Evolutionary conservation across 35 echinoderm and acorn worm species (phyloP).

Genomic region (Lytechinus variegatus): DNA sequence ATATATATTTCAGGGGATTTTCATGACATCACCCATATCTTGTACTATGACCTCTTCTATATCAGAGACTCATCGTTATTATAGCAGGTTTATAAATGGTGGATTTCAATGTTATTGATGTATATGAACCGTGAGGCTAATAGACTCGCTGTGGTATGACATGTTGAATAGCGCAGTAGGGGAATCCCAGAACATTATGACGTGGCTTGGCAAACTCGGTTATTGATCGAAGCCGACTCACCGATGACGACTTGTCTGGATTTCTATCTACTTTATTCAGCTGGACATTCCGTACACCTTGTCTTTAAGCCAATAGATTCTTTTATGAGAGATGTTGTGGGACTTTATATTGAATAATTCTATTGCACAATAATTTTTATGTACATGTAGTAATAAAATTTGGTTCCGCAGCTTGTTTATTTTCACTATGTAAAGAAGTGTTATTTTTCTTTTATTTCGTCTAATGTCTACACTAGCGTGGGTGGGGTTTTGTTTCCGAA

Average conservation of each 20-base stretch:
- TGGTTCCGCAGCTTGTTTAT: neutral
- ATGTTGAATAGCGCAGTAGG: neutral
- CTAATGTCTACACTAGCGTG: no score
- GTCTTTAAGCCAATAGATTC: neutral
- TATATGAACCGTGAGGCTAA: neutral
- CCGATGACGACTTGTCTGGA: constrained; percentile 11
- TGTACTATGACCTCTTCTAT: neutral
- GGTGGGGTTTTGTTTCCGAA: no score
- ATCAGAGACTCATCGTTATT: neutral
- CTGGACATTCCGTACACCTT: neutral
- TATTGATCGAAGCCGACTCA: constrained; percentile 50
- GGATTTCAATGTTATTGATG: neutral
- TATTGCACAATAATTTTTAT: neutral
- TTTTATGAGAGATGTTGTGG: neutral
- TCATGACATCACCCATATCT: neutral
- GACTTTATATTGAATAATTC: neutral
- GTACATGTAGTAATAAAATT: neutral
- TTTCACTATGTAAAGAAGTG: neutral
- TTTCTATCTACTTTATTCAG: neutral
- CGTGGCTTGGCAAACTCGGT: constrained; percentile 55
- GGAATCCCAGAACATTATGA: constrained; percentile 34
- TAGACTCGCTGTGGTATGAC: neutral
- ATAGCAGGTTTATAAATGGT: neutral
- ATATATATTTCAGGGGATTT: neutral
- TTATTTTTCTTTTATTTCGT: neutral